These are phyloP conservation scores for Antheraea mylitta DNA, from an alignment of 1,140 invertebrate species.

Conservation along the genomic window DNA sequence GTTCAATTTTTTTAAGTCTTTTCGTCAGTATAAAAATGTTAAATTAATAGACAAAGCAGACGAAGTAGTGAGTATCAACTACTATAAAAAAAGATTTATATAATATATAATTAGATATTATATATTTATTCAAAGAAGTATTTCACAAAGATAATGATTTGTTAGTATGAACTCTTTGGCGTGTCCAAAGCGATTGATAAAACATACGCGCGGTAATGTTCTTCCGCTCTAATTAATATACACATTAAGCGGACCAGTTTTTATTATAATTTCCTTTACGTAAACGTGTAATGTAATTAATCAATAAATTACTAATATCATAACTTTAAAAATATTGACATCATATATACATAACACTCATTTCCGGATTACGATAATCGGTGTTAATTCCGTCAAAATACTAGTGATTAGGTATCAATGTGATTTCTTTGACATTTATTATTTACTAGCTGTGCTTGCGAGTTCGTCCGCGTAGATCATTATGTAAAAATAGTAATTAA, in stretches of 20 bases:
- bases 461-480: no score
- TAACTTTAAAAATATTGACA: neutral
- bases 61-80: no score
- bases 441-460: no score
- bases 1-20: no score
- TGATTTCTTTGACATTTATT: no score
- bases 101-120: no score
- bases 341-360: slow-evolving; percentile 4
- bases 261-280: slow-evolving; percentile 40
- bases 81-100: no score
- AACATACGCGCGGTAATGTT: slow-evolving; percentile 52
- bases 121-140: no score
- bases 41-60: no score
- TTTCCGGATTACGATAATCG: neutral
- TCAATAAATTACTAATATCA: slow-evolving; percentile 2
- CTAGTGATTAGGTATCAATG: no score
- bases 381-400: neutral
- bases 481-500: no score
- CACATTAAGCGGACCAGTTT: slow-evolving; percentile 36
- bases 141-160: neutral
- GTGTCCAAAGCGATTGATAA: slow-evolving; percentile 5
- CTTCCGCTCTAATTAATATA: slow-evolving; percentile 66
- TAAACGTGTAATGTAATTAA: slow-evolving; percentile 34
- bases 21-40: no score
- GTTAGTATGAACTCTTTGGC: slow-evolving; percentile 4